phyloP scores from a whole-genome alignment of 2,797 vertebrate genomes.

The Danionella dracula region DNA sequence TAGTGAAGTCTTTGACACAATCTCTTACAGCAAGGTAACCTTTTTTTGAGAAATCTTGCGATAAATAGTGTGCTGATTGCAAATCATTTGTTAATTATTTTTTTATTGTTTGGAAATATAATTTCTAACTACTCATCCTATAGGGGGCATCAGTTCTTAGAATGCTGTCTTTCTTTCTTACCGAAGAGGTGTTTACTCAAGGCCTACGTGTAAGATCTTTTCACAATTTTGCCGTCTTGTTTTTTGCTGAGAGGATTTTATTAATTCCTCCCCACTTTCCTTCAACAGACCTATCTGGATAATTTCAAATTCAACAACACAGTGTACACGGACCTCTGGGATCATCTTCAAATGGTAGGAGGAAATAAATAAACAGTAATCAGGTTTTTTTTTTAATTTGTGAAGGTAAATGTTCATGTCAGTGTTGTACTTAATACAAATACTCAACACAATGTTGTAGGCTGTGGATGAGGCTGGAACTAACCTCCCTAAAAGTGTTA shows the following conservation, averaged over 20 bases:
- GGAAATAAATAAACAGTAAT: not conserved
- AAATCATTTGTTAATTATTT: not conserved
- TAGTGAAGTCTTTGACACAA: constrained; percentile 74
- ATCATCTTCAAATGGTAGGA: constrained; percentile 69
- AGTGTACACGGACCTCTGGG: constrained; percentile 79
- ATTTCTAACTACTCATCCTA: not conserved
- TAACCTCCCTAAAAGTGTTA: constrained; percentile 37
- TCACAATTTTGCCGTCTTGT: not conserved
- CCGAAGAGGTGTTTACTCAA: constrained; percentile 70
- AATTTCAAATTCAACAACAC: constrained; percentile 73
- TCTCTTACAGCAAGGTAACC: constrained; percentile 78
- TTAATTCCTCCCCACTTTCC: constrained; percentile 1
- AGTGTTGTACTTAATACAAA: too few relatives aligned
- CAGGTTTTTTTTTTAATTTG: too few relatives aligned
- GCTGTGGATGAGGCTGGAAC: fast-evolving
- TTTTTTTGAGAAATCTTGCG: not conserved
- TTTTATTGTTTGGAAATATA: not conserved
- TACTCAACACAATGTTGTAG: constrained; percentile 61
- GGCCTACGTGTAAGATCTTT: constrained; percentile 75
- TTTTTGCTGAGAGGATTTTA: not conserved
- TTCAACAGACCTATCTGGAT: constrained; percentile 77
- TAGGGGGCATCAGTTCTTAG: constrained; percentile 87
- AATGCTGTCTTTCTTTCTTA: constrained; percentile 87
- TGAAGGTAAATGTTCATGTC: not conserved
- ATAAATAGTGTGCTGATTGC: not conserved